phyloP scores from a whole-genome alignment of 64 coral and sea anemone genomes.

The Anthopleura sola region DNA sequence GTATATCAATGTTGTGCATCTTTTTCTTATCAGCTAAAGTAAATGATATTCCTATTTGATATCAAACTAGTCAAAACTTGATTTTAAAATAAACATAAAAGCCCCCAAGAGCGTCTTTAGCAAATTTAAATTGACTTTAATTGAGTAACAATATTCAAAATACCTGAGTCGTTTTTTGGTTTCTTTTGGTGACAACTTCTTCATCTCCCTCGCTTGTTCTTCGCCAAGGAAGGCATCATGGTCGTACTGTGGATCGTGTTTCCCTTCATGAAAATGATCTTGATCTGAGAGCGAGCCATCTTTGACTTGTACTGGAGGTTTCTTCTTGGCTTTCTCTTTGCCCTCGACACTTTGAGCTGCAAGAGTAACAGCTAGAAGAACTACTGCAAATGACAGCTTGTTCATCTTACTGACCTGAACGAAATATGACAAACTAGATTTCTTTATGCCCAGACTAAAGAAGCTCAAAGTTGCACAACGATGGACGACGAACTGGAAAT shows the following conservation, averaged over 20 bases:
- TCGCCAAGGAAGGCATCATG: constrained; percentile 77
- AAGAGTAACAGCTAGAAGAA: neutral
- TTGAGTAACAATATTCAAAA: constrained; percentile 15
- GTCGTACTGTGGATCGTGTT: constrained; percentile 56
- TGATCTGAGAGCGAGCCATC: constrained; percentile 26
- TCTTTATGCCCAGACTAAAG: neutral
- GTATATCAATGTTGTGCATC: too few relatives aligned
- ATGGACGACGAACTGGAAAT: neutral
- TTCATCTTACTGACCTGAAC: neutral
- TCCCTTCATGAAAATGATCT: constrained; percentile 51
- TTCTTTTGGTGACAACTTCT: constrained; percentile 31
- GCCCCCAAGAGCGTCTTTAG: too few relatives aligned
- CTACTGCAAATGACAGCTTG: neutral
- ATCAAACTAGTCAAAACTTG: too few relatives aligned
- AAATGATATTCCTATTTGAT: too few relatives aligned
- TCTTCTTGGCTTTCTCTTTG: constrained; percentile 13
- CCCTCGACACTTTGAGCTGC: neutral
- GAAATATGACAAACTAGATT: neutral
- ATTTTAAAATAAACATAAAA: too few relatives aligned
- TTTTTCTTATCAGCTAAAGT: too few relatives aligned
- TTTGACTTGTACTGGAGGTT: neutral
- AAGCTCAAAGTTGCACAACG: neutral
- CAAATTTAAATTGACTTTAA: neutral
- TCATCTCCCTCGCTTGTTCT: constrained; percentile 28
- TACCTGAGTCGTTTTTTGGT: constrained; percentile 67